phyloP scores from a whole-genome alignment of 2,113 vertebrate species.

The Rhinopomastus cyanomelas region DNA sequence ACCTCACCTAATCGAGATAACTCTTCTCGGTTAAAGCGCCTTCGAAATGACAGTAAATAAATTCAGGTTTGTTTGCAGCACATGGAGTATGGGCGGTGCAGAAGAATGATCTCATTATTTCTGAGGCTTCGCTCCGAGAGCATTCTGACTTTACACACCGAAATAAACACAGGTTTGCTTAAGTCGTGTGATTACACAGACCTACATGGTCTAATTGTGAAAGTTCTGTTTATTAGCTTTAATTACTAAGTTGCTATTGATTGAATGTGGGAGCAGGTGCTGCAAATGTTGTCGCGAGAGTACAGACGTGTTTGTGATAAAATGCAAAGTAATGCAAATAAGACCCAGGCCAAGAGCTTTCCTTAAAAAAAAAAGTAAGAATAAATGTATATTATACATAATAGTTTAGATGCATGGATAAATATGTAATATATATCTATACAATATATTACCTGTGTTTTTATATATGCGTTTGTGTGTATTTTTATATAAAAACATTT shows the following conservation, averaged over 20 bases:
- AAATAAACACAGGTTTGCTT: background rate
- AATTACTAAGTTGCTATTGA: constrained; percentile 22
- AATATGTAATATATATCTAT: no score
- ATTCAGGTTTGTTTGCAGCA: background rate
- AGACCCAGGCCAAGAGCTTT: background rate
- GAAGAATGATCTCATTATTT: background rate
- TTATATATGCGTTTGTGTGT: no score
- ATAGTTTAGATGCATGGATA: no score
- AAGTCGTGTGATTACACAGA: background rate
- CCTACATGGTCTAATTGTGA: background rate
- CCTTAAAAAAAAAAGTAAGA: background rate
- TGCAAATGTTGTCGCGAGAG: background rate
- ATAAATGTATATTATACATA: no score
- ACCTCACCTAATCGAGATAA: background rate
- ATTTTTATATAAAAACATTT: no score
- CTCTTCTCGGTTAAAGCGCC: background rate
- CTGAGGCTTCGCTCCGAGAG: background rate
- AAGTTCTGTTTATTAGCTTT: constrained; percentile 16
- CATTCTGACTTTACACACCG: background rate
- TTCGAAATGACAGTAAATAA: background rate
- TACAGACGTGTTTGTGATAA: background rate
- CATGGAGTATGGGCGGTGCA: background rate
- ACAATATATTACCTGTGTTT: no score
- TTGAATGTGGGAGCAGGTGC: background rate
- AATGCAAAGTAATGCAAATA: constrained; percentile 27